These are phyloP conservation scores for Coecobrya sp. DNA, from an alignment of 2,888 invertebrate genomes.

Conservation along the genomic window DNA sequence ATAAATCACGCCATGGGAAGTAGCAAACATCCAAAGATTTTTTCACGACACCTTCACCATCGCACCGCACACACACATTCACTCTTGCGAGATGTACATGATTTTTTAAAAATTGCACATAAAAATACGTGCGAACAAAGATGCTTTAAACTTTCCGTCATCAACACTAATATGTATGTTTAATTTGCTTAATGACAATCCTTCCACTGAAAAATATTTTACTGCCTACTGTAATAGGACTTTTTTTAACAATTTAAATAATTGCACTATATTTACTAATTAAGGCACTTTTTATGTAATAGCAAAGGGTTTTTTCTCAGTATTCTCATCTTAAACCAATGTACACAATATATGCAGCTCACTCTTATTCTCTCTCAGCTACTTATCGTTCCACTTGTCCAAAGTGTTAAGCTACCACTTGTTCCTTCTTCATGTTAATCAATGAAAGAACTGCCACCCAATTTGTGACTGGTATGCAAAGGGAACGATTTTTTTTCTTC, in stretches of 20 bases:
- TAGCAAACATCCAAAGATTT: neutral
- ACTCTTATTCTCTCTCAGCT: slow-evolving; percentile 9
- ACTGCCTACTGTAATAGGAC: no score
- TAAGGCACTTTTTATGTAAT: neutral
- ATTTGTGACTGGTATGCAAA: slow-evolving; percentile 60
- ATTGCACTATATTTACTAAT: neutral
- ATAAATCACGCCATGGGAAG: neutral
- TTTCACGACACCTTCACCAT: neutral
- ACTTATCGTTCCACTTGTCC: slow-evolving; percentile 34
- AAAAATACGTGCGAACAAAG: neutral
- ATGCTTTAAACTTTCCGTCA: neutral
- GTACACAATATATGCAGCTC: neutral
- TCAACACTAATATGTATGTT: no score
- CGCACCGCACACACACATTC: neutral
- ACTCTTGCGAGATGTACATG: neutral
- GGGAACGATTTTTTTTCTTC: slow-evolving; percentile 49
- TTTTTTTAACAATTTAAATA: no score
- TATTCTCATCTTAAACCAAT: neutral
- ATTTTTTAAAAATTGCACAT: neutral
- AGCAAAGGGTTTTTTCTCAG: neutral
- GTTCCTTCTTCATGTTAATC: slow-evolving; percentile 57
- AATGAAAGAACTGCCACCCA: slow-evolving; percentile 67
- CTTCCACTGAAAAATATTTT: no score
- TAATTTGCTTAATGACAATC: neutral
- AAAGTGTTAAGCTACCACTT: slow-evolving; percentile 66